Percentiles rank a stretch among this genome's conserved stretches.
These are phyloP conservation scores for Auanema freiburgensis DNA, from an alignment of 2,888 invertebrate genomes.

Conservation along the genomic window DNA sequence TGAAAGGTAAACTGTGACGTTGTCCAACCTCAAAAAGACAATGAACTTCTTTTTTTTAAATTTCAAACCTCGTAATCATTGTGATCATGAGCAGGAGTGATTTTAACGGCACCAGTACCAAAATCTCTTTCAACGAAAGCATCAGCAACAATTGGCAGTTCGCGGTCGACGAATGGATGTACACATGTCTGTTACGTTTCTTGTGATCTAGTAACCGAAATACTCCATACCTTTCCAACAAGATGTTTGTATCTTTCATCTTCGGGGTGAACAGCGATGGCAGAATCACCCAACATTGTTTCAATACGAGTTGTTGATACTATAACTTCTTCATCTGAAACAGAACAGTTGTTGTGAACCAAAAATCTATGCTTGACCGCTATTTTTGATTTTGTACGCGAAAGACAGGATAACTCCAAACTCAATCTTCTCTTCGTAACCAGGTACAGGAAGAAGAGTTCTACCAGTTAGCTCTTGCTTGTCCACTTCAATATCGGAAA, in stretches of 20 bases:
- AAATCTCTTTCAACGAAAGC: constrained; percentile 91
- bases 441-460: constrained; percentile 85
- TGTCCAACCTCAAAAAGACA: constrained; percentile 71
- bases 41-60: too few relatives aligned
- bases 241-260: constrained; percentile 75
- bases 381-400: constrained; percentile 79
- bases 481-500: constrained; percentile 98
- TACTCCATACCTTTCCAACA: constrained; percentile 54
- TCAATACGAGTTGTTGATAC: constrained; percentile 97
- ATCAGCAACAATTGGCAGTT: constrained; percentile 85
- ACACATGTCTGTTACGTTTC: constrained; percentile 77
- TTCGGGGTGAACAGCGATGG: constrained; percentile 93
- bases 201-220: neutral
- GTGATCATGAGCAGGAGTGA: constrained; percentile 95
- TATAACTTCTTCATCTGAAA: constrained; percentile 76
- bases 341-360: neutral
- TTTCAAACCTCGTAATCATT: constrained; percentile 85
- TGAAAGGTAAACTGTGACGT: constrained; percentile 81
- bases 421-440: constrained; percentile 84
- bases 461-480: constrained; percentile 85
- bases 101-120: constrained; percentile 97
- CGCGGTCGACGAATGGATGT: constrained; percentile 85
- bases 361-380: constrained; percentile 26
- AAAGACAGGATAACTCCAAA: constrained; percentile 91
- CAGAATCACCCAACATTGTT: constrained; percentile 95